Evolutionary conservation across 2,797 vertebrate species (phyloP).

Genomic region (Sebastes diploproa): DNA sequence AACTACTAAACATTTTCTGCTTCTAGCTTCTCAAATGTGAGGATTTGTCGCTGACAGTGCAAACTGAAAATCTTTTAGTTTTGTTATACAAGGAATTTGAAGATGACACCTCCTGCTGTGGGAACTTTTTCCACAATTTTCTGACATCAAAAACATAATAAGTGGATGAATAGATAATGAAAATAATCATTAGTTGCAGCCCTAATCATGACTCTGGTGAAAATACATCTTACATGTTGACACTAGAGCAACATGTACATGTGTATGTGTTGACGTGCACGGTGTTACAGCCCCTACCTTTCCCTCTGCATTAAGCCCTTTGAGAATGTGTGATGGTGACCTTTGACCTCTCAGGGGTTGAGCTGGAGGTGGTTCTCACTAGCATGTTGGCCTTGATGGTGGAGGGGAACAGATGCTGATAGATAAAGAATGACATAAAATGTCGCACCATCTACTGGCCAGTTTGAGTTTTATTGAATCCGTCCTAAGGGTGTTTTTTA

Average conservation of each 20-base stretch:
- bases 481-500: not conserved
- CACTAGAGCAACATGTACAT: not conserved
- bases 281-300: not conserved
- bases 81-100: not conserved
- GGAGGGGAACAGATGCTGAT: constrained; percentile 14
- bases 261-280: not conserved
- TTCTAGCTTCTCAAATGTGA: not conserved
- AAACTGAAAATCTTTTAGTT: too few species aligned
- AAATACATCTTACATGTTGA: not conserved
- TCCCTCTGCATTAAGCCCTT: constrained; percentile 41
- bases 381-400: not conserved
- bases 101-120: not conserved
- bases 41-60: not conserved
- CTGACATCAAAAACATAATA: not conserved
- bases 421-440: constrained; percentile 4
- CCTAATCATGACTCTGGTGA: not conserved
- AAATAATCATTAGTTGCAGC: not conserved
- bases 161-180: not conserved
- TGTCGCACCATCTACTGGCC: not conserved
- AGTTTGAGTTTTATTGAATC: not conserved
- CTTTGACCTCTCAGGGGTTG: constrained; percentile 47
- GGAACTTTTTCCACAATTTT: not conserved
- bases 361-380: constrained; percentile 39
- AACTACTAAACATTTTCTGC: not conserved
- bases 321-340: constrained; percentile 53